Conservation (phyloP, 2,113 vertebrate species). For the Rhynchomys soricoides region DNA sequence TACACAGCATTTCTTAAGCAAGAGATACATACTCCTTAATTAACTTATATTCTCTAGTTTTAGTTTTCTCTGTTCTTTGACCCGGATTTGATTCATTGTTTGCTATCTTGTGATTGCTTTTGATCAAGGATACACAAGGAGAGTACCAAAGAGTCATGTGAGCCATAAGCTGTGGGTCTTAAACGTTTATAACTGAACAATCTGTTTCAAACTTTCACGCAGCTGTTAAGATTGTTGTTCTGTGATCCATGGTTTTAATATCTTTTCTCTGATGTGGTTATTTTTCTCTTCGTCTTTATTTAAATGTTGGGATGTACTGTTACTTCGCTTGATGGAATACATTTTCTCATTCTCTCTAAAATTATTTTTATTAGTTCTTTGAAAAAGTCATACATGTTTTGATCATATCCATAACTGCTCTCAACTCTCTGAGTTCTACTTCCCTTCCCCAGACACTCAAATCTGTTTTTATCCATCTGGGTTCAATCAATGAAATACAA, state of each 20-base stretch:
- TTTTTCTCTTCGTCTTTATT: background rate
- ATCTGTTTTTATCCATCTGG: background rate
- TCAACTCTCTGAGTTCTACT: background rate
- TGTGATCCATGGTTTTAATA: background rate
- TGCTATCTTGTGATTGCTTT: slow-evolving; percentile 6
- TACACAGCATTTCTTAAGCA: slow-evolving; percentile 45
- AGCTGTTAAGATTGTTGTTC: background rate
- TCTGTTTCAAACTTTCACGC: background rate
- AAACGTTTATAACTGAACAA: background rate
- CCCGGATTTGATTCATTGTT: slow-evolving; percentile 23
- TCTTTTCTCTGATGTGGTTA: background rate
- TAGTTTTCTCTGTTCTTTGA: background rate
- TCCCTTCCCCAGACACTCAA: no score
- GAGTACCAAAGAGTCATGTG: background rate
- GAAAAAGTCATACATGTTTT: background rate
- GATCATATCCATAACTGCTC: background rate
- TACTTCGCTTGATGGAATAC: background rate
- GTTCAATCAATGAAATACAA: background rate
- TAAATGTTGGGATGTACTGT: background rate
- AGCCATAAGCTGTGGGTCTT: background rate
- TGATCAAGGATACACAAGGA: slow-evolving; percentile 18
- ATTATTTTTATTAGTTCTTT: background rate
- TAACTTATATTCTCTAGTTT: slow-evolving; percentile 36
- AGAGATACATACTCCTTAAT: slow-evolving; percentile 43
- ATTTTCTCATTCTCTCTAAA: background rate